These are phyloP conservation scores for Dasyurus viverrinus DNA, from an alignment of 2,113 vertebrate species.

Conservation along the genomic window DNA sequence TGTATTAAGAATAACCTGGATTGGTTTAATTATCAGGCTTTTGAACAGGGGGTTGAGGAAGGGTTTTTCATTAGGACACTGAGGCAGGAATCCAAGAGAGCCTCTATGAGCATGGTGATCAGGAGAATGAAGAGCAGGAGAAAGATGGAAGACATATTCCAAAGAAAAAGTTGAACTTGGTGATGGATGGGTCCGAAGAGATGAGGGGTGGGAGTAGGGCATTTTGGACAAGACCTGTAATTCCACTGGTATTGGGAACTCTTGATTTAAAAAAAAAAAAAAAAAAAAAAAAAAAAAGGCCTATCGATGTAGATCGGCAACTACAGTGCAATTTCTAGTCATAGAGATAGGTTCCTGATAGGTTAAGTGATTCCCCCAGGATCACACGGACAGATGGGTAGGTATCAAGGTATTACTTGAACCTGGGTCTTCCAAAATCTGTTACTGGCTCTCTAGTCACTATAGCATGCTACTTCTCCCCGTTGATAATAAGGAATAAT, in stretches of 20 bases:
- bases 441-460: background rate
- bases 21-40: background rate
- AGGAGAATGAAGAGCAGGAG: background rate
- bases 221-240: background rate
- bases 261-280: background rate
- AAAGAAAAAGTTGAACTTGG: background rate
- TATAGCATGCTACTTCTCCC: background rate
- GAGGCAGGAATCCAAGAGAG: background rate
- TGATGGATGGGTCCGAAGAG: background rate
- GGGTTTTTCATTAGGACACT: background rate
- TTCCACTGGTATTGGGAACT: background rate
- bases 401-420: background rate
- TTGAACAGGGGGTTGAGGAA: background rate
- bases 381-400: background rate
- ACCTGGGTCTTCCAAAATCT: background rate
- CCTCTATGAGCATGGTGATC: background rate
- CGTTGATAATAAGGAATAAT: background rate
- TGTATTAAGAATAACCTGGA: background rate
- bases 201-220: background rate
- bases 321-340: background rate
- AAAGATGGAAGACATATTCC: background rate
- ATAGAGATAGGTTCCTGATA: background rate
- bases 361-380: background rate
- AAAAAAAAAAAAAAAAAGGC: background rate
- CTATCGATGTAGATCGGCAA: background rate